Base-by-base conservation (phyloP, 1,140 invertebrate genomes). In the Asobara japonica region DNA sequence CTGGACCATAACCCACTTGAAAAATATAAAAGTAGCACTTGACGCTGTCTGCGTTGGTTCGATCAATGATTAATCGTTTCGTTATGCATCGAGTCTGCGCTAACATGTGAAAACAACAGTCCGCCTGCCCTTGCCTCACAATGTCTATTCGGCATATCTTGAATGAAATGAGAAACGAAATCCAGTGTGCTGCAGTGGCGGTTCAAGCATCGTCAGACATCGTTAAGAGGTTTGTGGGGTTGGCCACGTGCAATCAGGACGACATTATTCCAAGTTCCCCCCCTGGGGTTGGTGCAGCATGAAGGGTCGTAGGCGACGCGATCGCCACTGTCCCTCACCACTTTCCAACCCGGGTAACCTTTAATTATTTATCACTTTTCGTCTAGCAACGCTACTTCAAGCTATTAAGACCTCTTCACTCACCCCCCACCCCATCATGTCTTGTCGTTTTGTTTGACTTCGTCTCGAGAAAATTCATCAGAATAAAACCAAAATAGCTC, bases 341-440 rank as follows among this genome's bases (percentile, higher is more conserved):
- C 80, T 30, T 51, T 30, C 29, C 29, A 30, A 31, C 29, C 29
- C 16, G n/a, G 79, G 78, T 79, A 71, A 30, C 74, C 81, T 80
- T 86, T 79, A 84, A 87, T 87, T 84, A 87, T 87, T 86, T 82
- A 79, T 73, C 65, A 76, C 27, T 77, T 78, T 81, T 84, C 83
- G 85, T 87, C 84, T 86, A 84, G 79, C 83, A 72, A 70, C 48
- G 64, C 69, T 69, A 71, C 71, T 76, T 73, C 74, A 72, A 62
- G 67, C 74, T 69, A 71, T 75, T 73, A 71, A 31, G 56, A 41
- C 16, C 69, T 61, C 48, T 62, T 25, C 27, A 18, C 65, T 71
- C 31, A 56, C 67, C 25, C 62, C 0, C 33, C 16, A 6, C 6
- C 25, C 25, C 22, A 10, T 67, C 22, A 10, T 45, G 33, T 64